phyloP scores from a whole-genome alignment of 2,797 vertebrate genomes.

The Pterois miles region DNA sequence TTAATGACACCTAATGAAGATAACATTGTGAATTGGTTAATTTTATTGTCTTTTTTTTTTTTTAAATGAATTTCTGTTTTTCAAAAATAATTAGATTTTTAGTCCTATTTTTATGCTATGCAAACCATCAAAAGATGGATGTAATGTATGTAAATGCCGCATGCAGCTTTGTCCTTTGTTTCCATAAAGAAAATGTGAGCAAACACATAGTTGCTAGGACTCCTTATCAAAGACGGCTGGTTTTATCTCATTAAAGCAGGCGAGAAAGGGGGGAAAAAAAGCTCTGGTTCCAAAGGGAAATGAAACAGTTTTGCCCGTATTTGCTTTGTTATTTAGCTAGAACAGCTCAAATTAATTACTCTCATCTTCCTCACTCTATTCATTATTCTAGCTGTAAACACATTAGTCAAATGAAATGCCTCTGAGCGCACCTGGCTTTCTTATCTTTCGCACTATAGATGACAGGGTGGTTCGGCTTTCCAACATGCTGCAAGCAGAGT shows the following conservation, averaged over 20 bases:
- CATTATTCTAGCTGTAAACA: conserved; percentile 77
- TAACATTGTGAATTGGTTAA: neutral
- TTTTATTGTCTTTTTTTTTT: no score
- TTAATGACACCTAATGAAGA: neutral
- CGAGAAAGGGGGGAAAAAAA: conserved; percentile 18
- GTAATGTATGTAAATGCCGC: conserved; percentile 7
- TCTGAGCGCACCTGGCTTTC: conserved; percentile 74
- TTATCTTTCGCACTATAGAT: conserved; percentile 54
- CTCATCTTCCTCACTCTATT: conserved; percentile 71
- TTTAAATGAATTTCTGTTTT: neutral
- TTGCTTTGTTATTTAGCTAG: conserved; percentile 83
- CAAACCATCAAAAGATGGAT: neutral
- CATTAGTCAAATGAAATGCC: conserved; percentile 79
- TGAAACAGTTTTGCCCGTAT: conserved; percentile 80
- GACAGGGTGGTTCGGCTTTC: conserved; percentile 35
- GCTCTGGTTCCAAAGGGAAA: conserved; percentile 70
- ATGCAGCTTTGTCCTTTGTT: conserved; percentile 28
- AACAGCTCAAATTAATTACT: conserved; percentile 79
- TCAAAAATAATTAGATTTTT: neutral
- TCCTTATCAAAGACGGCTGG: conserved; percentile 71
- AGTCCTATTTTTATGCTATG: neutral
- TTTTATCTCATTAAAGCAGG: conserved; percentile 78
- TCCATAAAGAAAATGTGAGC: conserved; percentile 40
- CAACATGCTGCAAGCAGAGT: conserved; percentile 44
- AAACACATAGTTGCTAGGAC: conserved; percentile 68